Percentiles rank a stretch among this genome's conserved stretches.
Conservation (phyloP, 2,888 invertebrate species). For the Marasmarcha lunaedactyla region DNA sequence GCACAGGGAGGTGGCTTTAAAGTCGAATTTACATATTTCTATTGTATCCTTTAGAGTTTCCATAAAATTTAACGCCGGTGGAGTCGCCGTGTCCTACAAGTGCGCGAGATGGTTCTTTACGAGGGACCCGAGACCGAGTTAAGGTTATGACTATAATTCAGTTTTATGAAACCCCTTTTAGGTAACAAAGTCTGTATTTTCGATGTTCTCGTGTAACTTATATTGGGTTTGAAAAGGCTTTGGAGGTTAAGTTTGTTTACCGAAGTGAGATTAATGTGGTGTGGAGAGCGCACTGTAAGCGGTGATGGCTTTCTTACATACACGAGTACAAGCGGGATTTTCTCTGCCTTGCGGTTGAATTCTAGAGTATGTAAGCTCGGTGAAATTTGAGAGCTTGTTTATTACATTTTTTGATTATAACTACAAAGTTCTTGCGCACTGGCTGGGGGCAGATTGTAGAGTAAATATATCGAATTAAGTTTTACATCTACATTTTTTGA, state of each 20-base stretch:
- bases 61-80: conserved; percentile 62
- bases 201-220: conserved; percentile 51
- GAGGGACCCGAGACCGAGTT: conserved; percentile 58
- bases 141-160: conserved; percentile 64
- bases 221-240: conserved; percentile 19
- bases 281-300: no score
- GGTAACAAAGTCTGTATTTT: conserved; percentile 57
- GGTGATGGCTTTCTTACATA: no score
- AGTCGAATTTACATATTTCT: conserved; percentile 53
- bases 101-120: conserved; percentile 59
- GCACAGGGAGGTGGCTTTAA: no score
- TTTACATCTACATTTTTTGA: no score
- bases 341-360: no score
- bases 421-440: no score
- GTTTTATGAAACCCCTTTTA: conserved; percentile 66
- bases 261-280: background rate
- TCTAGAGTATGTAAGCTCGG: no score
- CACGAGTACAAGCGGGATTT: no score
- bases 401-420: no score
- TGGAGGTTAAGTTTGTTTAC: background rate
- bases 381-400: no score
- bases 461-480: no score
- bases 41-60: conserved; percentile 51
- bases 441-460: no score
- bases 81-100: conserved; percentile 53